Percentiles rank a stretch among this genome's conserved stretches.
Evolutionary conservation across 2,888 invertebrate genomes (phyloP).

Genomic region (Lasioglossum figueresi): DNA sequence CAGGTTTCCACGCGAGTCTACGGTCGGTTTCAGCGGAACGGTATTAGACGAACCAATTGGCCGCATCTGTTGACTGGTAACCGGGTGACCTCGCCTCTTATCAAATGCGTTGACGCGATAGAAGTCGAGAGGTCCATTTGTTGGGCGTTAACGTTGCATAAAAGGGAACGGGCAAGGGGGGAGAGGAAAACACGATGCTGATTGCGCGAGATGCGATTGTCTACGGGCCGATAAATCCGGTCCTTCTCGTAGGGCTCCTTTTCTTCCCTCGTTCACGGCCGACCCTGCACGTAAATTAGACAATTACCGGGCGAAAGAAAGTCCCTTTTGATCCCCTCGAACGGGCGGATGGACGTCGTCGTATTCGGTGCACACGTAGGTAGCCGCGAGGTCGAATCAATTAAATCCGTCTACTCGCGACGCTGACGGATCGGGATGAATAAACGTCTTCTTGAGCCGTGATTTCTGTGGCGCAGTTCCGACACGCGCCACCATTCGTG

Average conservation of each 20-base stretch:
- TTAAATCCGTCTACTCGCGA: slow-evolving; percentile 54
- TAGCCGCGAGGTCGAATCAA: slow-evolving; percentile 60
- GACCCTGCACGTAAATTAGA: slow-evolving; percentile 53
- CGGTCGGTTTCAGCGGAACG: slow-evolving; percentile 39
- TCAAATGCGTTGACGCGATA: slow-evolving; percentile 80
- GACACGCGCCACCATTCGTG: background rate
- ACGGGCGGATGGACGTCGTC: slow-evolving; percentile 13
- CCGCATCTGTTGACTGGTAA: slow-evolving; percentile 78
- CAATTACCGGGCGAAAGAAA: slow-evolving; percentile 58
- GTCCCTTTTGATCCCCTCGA: slow-evolving; percentile 43
- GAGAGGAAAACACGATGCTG: slow-evolving; percentile 55
- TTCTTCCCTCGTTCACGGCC: slow-evolving; percentile 29
- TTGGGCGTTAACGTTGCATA: slow-evolving; percentile 68
- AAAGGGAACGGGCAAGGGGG: slow-evolving; percentile 51
- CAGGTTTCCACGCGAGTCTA: slow-evolving; percentile 19
- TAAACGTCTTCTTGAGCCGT: slow-evolving; percentile 41
- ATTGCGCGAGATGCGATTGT: slow-evolving; percentile 56
- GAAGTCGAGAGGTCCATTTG: slow-evolving; percentile 77
- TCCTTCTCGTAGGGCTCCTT: slow-evolving; percentile 42
- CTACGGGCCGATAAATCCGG: slow-evolving; percentile 46
- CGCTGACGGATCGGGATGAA: slow-evolving; percentile 45
- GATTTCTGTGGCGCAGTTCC: slow-evolving; percentile 53
- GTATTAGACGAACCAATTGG: slow-evolving; percentile 73
- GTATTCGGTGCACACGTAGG: slow-evolving; percentile 30
- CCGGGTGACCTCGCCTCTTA: slow-evolving; percentile 79